These are phyloP conservation scores for Gadopsis marmoratus DNA, from an alignment of 2,797 vertebrate species.

Conservation along the genomic window DNA sequence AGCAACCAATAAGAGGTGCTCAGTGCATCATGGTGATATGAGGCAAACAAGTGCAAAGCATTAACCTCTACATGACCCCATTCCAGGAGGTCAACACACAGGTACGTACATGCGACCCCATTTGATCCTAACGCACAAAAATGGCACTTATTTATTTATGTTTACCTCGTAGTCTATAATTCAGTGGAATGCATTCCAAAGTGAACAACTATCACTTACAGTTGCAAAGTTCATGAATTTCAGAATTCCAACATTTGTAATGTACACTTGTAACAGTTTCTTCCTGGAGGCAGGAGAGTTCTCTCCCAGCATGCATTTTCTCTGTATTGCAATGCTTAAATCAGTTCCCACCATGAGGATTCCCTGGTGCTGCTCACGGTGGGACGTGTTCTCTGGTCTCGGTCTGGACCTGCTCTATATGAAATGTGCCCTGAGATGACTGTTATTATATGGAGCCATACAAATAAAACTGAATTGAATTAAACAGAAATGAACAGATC, in stretches of 20 bases:
- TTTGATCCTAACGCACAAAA: constrained; percentile 8
- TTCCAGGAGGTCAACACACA: constrained; percentile 31
- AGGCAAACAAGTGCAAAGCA: constrained; percentile 30
- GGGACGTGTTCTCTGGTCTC: no score
- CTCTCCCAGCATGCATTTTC: not conserved
- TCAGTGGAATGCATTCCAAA: not conserved
- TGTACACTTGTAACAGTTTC: not conserved
- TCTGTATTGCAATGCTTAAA: not conserved
- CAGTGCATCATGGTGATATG: constrained; percentile 43
- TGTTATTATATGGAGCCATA: no score
- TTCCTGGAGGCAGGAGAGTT: not conserved
- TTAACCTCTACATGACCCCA: constrained; percentile 39
- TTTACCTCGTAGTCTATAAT: not conserved
- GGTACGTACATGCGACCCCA: constrained; percentile 15
- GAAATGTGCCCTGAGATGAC: no score
- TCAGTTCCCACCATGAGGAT: no score
- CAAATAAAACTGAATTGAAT: no score
- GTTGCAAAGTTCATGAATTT: not conserved
- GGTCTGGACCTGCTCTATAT: no score
- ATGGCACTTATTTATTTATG: not conserved
- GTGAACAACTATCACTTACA: not conserved
- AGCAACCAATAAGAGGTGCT: constrained; percentile 18
- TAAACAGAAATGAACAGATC: not conserved
- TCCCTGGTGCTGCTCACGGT: no score
- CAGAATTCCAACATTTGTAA: not conserved